These are phyloP conservation scores for Carposina sasakii DNA, from an alignment of 1,140 invertebrate genomes.

Conservation along the genomic window DNA sequence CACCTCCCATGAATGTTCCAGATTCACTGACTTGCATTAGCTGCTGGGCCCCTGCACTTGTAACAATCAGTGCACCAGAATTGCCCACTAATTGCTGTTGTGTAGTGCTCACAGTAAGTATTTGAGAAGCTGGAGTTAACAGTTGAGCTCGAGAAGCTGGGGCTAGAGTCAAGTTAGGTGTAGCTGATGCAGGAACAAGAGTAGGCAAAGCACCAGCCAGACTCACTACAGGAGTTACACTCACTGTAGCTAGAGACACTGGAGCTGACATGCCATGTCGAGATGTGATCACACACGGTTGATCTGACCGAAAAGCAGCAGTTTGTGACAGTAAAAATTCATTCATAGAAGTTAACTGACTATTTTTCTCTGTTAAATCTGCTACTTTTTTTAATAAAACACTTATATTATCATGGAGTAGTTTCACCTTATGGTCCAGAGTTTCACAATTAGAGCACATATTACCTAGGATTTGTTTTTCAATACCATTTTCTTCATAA, in stretches of 20 bases:
- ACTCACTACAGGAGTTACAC: conserved; percentile 64
- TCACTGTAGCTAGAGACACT: conserved; percentile 61
- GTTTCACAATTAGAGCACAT: conserved; percentile 53
- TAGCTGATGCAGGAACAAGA: conserved; percentile 51
- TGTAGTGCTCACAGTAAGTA: conserved; percentile 63
- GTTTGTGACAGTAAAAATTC: conserved; percentile 64
- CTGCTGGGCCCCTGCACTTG: conserved; percentile 64
- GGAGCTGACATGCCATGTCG: conserved; percentile 62
- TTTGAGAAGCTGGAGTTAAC: conserved; percentile 59
- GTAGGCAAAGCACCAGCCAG: conserved; percentile 55
- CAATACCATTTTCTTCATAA: conserved; percentile 43
- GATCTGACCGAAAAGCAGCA: conserved; percentile 49
- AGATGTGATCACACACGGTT: conserved; percentile 62
- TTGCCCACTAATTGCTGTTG: conserved; percentile 63
- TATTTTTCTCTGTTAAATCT: conserved; percentile 63
- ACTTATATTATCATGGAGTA: conserved; percentile 65
- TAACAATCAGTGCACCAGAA: conserved; percentile 62
- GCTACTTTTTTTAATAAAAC: conserved; percentile 59
- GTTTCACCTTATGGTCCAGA: conserved; percentile 58
- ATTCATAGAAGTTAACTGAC: conserved; percentile 65
- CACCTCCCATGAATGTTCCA: conserved; percentile 60
- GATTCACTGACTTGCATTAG: conserved; percentile 68
- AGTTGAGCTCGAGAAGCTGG: conserved; percentile 60
- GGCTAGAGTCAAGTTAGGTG: conserved; percentile 53
- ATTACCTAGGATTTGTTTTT: conserved; percentile 45